Evolutionary conservation across 2,797 vertebrate genomes (phyloP).

Genomic region (Sphenopsis melanotis): DNA sequence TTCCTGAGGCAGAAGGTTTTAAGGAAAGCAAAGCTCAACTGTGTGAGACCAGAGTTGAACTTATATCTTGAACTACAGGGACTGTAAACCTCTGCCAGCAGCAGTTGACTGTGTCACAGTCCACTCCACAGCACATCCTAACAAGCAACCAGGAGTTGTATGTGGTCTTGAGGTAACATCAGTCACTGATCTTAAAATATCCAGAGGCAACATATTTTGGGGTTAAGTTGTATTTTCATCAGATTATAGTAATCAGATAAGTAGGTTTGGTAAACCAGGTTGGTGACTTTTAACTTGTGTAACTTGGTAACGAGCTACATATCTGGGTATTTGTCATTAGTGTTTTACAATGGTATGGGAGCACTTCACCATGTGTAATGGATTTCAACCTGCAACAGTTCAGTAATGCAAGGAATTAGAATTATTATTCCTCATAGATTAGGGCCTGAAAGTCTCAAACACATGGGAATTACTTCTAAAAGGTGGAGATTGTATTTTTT

Average conservation of each 20-base stretch:
- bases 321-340: neutral
- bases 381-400: neutral
- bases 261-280: neutral
- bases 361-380: neutral
- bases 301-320: neutral
- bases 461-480: neutral
- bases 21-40: neutral
- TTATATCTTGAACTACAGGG: neutral
- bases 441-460: neutral
- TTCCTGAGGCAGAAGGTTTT: neutral
- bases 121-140: neutral
- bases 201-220: slow-evolving; percentile 1
- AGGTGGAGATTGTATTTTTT: neutral
- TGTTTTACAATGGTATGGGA: neutral
- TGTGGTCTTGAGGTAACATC: neutral
- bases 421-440: neutral
- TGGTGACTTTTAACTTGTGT: neutral
- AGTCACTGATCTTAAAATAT: neutral
- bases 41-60: neutral
- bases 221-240: neutral
- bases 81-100: neutral
- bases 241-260: slow-evolving; percentile 21
- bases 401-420: neutral
- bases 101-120: neutral
- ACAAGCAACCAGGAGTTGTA: neutral